These are phyloP conservation scores for Ginglymostoma cirratum DNA, from an alignment of 2,113 vertebrate genomes.

Conservation along the genomic window DNA sequence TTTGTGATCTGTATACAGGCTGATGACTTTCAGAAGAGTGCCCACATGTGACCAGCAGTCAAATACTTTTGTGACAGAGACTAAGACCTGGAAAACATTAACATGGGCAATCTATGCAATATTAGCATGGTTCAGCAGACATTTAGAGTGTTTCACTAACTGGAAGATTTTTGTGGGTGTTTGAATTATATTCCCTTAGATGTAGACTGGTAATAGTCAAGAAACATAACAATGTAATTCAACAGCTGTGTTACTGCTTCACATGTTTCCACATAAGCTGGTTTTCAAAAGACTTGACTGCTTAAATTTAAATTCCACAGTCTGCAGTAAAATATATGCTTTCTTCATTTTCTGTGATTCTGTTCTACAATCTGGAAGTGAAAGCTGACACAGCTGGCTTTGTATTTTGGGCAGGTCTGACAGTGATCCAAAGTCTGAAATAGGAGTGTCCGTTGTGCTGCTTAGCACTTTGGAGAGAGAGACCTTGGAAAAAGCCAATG, in stretches of 20 bases:
- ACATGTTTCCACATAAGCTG: neutral
- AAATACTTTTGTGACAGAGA: neutral
- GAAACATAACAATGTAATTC: slow-evolving; percentile 6
- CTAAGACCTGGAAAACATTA: neutral
- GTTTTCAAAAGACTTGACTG: neutral
- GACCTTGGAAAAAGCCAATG: slow-evolving; percentile 78
- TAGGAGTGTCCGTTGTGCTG: slow-evolving; percentile 56
- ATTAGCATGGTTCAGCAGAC: neutral
- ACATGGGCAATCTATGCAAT: neutral
- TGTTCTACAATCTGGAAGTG: neutral
- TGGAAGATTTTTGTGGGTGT: neutral
- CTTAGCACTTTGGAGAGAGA: slow-evolving; percentile 70
- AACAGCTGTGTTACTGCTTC: slow-evolving; percentile 2
- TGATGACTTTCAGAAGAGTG: neutral
- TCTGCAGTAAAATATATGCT: neutral
- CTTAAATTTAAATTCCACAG: neutral
- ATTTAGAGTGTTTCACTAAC: neutral
- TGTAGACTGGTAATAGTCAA: neutral
- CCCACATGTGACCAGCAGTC: neutral
- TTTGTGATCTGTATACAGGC: neutral
- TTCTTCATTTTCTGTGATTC: neutral
- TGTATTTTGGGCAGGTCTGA: slow-evolving; percentile 71
- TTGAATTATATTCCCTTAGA: neutral
- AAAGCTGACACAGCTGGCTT: neutral
- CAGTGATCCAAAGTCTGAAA: slow-evolving; percentile 75